Conservation (phyloP, 37 sponge, comb jelly and placozoan genomes). For the Ianthella basta region DNA sequence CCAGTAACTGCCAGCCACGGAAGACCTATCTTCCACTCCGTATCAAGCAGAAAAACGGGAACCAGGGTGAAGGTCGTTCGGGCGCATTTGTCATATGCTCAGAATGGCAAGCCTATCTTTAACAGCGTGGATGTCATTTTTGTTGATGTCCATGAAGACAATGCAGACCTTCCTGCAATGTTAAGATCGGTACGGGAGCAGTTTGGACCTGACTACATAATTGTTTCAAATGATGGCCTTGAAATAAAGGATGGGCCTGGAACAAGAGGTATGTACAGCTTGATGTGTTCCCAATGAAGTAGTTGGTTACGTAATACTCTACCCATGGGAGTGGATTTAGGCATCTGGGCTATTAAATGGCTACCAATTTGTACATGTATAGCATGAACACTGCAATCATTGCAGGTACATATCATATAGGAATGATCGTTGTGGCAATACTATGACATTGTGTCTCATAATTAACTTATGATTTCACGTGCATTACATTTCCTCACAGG, state of each 20-base stretch:
- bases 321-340: too few relatives aligned
- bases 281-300: too few relatives aligned
- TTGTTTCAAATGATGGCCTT: constrained; percentile 18
- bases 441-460: too few relatives aligned
- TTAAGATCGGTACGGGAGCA: background rate
- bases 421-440: too few relatives aligned
- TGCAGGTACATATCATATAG: too few relatives aligned
- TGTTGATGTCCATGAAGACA: background rate
- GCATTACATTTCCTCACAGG: too few relatives aligned
- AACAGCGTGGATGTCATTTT: background rate
- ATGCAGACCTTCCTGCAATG: background rate
- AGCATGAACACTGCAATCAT: too few relatives aligned
- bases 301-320: too few relatives aligned
- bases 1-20: too few relatives aligned
- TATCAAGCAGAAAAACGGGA: background rate
- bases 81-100: background rate
- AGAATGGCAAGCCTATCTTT: constrained; percentile 3
- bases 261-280: constrained; percentile 18
- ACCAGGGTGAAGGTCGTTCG: background rate
- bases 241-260: constrained; percentile 21
- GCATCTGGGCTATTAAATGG: too few relatives aligned
- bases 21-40: background rate
- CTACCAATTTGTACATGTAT: too few relatives aligned
- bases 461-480: too few relatives aligned
- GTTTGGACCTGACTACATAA: background rate